These are phyloP conservation scores for Rhabdophis nuchalis DNA, from an alignment of 2,797 vertebrate genomes.

Conservation along the genomic window DNA sequence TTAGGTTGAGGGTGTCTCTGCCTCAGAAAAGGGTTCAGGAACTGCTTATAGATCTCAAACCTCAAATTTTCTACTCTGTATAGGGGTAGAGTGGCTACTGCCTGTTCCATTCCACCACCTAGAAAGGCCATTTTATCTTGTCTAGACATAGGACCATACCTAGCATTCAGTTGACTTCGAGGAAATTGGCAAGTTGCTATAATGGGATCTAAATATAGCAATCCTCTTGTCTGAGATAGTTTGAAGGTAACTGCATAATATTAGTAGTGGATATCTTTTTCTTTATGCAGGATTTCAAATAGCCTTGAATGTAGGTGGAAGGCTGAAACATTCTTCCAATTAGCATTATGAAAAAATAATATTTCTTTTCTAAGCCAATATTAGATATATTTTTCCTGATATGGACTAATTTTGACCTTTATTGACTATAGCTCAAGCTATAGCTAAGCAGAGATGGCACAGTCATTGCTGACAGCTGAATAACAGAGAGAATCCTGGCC, in stretches of 20 bases:
- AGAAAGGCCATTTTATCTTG: neutral
- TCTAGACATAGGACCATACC: neutral
- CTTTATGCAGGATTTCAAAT: constrained; percentile 5
- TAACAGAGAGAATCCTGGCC: neutral
- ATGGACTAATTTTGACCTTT: neutral
- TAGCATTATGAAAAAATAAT: neutral
- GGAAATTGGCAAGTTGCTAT: neutral
- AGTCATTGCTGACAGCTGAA: neutral
- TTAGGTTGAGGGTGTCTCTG: neutral
- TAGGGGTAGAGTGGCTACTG: neutral
- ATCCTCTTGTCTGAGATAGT: neutral
- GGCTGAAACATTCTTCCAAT: neutral
- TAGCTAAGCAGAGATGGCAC: neutral
- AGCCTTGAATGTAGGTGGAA: neutral
- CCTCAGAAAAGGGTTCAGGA: neutral
- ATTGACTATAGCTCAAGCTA: neutral
- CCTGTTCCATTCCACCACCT: neutral
- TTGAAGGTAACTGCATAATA: neutral
- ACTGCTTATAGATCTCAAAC: neutral
- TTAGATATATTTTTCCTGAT: neutral
- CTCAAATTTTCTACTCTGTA: neutral
- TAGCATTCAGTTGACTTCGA: neutral
- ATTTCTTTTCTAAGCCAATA: neutral
- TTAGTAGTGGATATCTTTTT: neutral
- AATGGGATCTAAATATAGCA: neutral